A percentile compares a stretch with the other conserved stretches of the same genome.
phyloP scores from a whole-genome alignment of 2,113 vertebrate genomes.

The Xenotilapia longispinis region DNA sequence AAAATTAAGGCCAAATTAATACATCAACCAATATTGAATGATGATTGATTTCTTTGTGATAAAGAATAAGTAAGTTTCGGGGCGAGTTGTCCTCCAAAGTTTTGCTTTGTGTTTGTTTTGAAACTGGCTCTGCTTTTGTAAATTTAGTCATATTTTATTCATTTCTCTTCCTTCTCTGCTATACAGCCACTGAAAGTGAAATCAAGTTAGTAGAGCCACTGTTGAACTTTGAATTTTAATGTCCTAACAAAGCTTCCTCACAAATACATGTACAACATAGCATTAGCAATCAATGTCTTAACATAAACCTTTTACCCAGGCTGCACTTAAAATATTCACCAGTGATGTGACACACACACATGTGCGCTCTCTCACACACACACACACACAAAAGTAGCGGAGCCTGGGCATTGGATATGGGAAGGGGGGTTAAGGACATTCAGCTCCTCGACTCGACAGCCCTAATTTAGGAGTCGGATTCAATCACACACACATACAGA shows the following conservation, averaged over 20 bases:
- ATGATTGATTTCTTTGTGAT: not conserved
- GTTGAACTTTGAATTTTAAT: conserved; percentile 50
- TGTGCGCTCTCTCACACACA: not conserved
- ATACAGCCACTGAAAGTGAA: conserved; percentile 8
- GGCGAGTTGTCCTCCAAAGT: not conserved
- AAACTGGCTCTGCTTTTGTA: not conserved
- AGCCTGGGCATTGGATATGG: conserved; percentile 53
- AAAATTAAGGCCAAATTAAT: not conserved
- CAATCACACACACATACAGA: conserved; percentile 94
- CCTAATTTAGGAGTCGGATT: conserved; percentile 98
- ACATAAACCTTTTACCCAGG: conserved; percentile 58
- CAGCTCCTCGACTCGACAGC: conserved; percentile 92
- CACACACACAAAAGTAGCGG: not conserved
- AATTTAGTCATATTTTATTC: not conserved
- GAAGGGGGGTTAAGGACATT: conserved; percentile 81
- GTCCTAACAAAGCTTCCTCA: conserved; percentile 21
- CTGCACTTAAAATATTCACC: conserved; percentile 60
- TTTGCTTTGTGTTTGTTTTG: not conserved
- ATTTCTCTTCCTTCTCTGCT: not conserved
- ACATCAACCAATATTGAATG: not conserved
- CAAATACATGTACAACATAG: conserved; percentile 45
- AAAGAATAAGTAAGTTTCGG: not conserved
- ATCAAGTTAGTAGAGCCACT: conserved; percentile 37
- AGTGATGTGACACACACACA: conserved; percentile 15
- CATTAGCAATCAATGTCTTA: conserved; percentile 68